Base-by-base conservation (phyloP, 2,888 invertebrate genomes). In the Cryptus viduatorius region DNA sequence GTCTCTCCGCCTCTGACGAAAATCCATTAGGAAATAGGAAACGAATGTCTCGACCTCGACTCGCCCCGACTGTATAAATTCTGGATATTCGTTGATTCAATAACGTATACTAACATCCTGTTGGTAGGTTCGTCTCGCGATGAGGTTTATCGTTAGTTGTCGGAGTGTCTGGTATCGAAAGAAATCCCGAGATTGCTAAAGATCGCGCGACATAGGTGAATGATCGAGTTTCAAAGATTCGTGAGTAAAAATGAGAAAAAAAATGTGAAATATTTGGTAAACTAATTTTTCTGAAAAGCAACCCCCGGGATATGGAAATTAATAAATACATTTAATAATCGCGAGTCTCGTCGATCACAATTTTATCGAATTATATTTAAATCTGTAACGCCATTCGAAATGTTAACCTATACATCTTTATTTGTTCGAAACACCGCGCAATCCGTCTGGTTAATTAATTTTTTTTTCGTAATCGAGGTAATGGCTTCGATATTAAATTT, bases 21-120 rank as follows among this genome's bases (percentile, higher is more conserved):
- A 81, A 84, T 89, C 84, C 84, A 87, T 87, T 86, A 85, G 87
- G 86, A 87, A 86, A 88, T 86, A 84, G 81, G 83, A 88, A 86
- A 84, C 82, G 82, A 86, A 86, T 77, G 82, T 80, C 65, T 50
- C 24, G 48, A 48, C 68, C 29, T 75, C 12, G 72, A 42, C 12
- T 69, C 78, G 64, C 72, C 16, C 75, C 68, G 37, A 46, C 50
- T 79, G 48, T 29, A n/a, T 67, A 29, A 48, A 65, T 50, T 48
- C 24, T 68, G 16, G 59, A 31, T 59, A 48, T 53, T 61, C 59
- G 68, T 50, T 31, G 16, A 44, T 42, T 56, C 16, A 46, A 68
- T 77, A 68, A 68, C 42, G 56, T 14, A 14, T 14, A 10, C 42
- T 42, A 44, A 56, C 56, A 56, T 72, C 44, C 56, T 12, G 42